These are phyloP conservation scores for Acanthopagrus latus DNA, from an alignment of 2,797 vertebrate species.

Conservation along the genomic window DNA sequence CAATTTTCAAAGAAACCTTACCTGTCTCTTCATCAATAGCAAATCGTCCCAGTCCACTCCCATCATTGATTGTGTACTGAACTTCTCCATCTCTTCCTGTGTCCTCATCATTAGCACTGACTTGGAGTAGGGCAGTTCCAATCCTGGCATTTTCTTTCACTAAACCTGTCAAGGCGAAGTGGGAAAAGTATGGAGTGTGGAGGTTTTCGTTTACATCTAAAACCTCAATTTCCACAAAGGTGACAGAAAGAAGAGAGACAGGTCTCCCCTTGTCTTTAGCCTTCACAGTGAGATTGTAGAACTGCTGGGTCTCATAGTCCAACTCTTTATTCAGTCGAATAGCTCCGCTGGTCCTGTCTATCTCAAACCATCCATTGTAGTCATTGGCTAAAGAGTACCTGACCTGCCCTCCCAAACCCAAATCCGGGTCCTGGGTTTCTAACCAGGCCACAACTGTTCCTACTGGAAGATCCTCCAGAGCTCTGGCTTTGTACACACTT, in stretches of 20 bases:
- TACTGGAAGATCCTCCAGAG: constrained; percentile 94
- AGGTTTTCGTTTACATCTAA: constrained; percentile 98
- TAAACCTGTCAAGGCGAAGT: constrained; percentile 91
- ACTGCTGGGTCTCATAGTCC: constrained; percentile 96
- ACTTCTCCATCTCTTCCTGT: constrained; percentile 94
- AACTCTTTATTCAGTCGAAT: constrained; percentile 94
- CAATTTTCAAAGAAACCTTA: constrained; percentile 65
- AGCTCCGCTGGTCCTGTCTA: constrained; percentile 92
- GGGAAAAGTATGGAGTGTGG: constrained; percentile 92
- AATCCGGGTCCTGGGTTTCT: constrained; percentile 95
- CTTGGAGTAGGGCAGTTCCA: constrained; percentile 94
- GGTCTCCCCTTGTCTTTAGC: constrained; percentile 97
- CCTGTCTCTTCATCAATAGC: constrained; percentile 96
- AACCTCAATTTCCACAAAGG: constrained; percentile 96
- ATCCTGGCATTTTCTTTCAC: constrained; percentile 94
- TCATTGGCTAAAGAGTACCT: constrained; percentile 93
- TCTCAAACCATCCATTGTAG: constrained; percentile 93
- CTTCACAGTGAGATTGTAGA: constrained; percentile 95
- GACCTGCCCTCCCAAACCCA: constrained; percentile 94
- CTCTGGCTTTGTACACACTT: constrained; percentile 90
- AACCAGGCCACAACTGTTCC: constrained; percentile 96
- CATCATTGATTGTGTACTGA: constrained; percentile 95
- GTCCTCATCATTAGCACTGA: constrained; percentile 93
- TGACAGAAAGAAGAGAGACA: constrained; percentile 93
- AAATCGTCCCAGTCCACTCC: constrained; percentile 95